A percentile compares a stretch with the other conserved stretches of the same genome.
phyloP scores from a whole-genome alignment of 2,888 invertebrate genomes.

The Brassicogethes aeneus region DNA sequence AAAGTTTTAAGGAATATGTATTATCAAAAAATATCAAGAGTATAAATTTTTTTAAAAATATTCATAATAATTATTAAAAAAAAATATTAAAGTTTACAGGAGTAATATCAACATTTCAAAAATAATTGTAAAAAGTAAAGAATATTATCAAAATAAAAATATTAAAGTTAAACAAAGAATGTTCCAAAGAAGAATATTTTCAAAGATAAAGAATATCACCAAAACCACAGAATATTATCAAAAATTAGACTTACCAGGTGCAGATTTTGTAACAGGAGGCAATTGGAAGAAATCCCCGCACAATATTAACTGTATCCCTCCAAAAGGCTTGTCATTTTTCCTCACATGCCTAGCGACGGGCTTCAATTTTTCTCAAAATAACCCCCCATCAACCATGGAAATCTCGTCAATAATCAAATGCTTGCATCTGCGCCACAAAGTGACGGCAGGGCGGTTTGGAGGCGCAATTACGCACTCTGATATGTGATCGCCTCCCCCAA shows the following conservation, averaged over 20 bases:
- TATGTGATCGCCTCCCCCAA: constrained; percentile 70
- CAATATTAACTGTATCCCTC: constrained; percentile 88
- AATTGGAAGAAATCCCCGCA: constrained; percentile 94
- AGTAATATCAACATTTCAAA: too few species aligned
- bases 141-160: background rate
- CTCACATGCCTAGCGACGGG: constrained; percentile 67
- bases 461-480: constrained; percentile 64
- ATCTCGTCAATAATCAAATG: constrained; percentile 93
- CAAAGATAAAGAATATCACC: too few species aligned
- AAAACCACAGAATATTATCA: too few species aligned
- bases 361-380: constrained; percentile 66
- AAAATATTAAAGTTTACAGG: too few species aligned
- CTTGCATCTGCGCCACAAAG: constrained; percentile 76
- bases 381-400: constrained; percentile 91
- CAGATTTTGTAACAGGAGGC: constrained; percentile 58
- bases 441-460: constrained; percentile 50
- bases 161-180: background rate
- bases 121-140: too few species aligned
- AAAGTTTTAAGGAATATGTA: too few species aligned
- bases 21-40: too few species aligned
- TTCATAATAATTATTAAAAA: too few species aligned
- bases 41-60: too few species aligned
- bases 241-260: too few species aligned
- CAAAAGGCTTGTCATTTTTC: constrained; percentile 79
- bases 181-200: constrained; percentile 16